These are phyloP conservation scores for Nannobrachium achirus DNA, from an alignment of 2,113 vertebrate genomes.

Conservation along the genomic window DNA sequence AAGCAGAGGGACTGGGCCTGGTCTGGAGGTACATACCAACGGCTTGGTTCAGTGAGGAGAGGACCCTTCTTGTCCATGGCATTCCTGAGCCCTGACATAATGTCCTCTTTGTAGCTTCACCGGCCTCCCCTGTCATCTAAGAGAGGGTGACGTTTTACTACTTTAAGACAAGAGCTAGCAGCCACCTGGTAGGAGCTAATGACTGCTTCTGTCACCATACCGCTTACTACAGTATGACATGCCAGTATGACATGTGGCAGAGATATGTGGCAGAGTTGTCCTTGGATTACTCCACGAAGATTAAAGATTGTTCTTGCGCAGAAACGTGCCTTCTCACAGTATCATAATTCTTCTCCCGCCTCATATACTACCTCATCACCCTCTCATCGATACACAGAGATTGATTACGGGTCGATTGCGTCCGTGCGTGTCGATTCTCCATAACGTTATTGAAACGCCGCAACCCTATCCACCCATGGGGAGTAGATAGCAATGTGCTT, in stretches of 20 bases:
- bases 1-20: background rate
- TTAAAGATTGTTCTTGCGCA: slow-evolving; percentile 24
- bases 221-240: background rate
- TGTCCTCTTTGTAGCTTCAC: slow-evolving; percentile 8
- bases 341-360: slow-evolving; percentile 25
- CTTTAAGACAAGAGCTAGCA: slow-evolving; percentile 6
- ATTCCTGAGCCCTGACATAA: slow-evolving; percentile 43
- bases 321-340: slow-evolving; percentile 32
- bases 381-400: slow-evolving; percentile 19
- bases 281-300: background rate
- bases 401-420: background rate
- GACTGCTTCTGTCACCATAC: slow-evolving; percentile 28
- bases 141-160: slow-evolving; percentile 37
- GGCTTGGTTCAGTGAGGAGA: background rate
- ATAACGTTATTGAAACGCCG: slow-evolving; percentile 40
- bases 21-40: background rate
- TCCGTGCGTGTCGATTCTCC: slow-evolving; percentile 32
- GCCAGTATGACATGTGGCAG: background rate
- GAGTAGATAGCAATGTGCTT: slow-evolving; percentile 2
- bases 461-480: slow-evolving; percentile 38
- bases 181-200: slow-evolving; percentile 30
- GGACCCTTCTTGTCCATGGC: slow-evolving; percentile 7
- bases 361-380: slow-evolving; percentile 17
- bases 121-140: slow-evolving; percentile 40
- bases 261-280: background rate